Evolutionary conservation across 1,140 invertebrate species (phyloP), one percentile per base, ranked within the genome.

Genomic region (Diplogasteroides magnus): DNA sequence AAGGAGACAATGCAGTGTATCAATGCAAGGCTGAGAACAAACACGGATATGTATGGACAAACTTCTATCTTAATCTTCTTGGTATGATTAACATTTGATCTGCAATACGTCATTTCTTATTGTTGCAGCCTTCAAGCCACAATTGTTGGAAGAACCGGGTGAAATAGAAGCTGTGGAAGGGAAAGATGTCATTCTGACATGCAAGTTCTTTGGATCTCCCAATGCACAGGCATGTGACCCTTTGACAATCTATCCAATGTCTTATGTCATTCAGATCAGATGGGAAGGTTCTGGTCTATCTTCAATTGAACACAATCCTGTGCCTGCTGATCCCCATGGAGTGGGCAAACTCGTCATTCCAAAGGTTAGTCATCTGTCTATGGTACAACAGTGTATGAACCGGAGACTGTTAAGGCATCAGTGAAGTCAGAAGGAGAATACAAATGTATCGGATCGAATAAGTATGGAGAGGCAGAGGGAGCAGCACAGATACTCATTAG

Each of bases 11-110:
- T 15, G 93, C 93, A 71, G 97, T 98, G 83, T 94, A 96, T 80
- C 94, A 97, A 61, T 98, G 95, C 85, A 99, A 99, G 86, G 94
- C 94, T 0, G 97, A 94, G 71, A 98, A 98, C 84, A 91, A 90
- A 26, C 88, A 95, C 75, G 96, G 96, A 62, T 75, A 83, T 63
- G 60, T 82, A 13, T 82, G 80, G 80, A 93, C 93, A 82, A 95
- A 99, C 86, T 92, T 97, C 62, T 98, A 93, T 81, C 89, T 99
- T 1, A 99, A 98, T 85, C 94, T 99, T 6, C 86, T 97, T 72
- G 89, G 89, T 89, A 83, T 84, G 85, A n/a, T n/a, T n/a, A n/a
- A n/a, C n/a, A n/a, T n/a, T n/a, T n/a, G n/a, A n/a, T n/a, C n/a
- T n/a, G n/a, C n/a, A n/a, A n/a, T n/a, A n/a, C n/a, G n/a, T n/a